Evolutionary conservation across 2,113 vertebrate species (phyloP), one percentile per base, ranked within the genome.

Genomic region (Acrocephalus kingi): DNA sequence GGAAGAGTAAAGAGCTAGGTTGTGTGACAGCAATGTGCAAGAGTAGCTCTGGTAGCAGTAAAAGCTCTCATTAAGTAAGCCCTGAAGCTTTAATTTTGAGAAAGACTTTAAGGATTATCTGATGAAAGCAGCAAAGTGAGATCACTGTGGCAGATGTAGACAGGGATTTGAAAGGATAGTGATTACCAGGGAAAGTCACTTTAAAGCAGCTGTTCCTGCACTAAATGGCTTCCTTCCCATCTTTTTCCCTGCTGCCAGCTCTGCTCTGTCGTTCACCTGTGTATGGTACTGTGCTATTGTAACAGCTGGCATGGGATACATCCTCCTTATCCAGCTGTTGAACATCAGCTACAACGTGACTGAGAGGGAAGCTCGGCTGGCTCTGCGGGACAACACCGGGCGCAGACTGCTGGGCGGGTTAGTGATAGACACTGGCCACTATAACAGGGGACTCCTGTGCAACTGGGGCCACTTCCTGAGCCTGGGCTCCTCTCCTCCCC

Each of bases 291-390:
- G 98, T 95, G 98, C 98, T 74, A 98, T 99, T n/a, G 98, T 99
- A 96, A 99, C 99, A 0, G 98, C 96, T 6, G 98, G 98, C 33
- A 97, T 99, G 97, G 98, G 99, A 83, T 99, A 99, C 97, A 98
- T 99, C 95, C 98, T 99, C 91, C 54, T 99, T 33, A 97, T 99
- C 77, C 99, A 99, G 98, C 90, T 99, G 64, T 97, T 99, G 85
- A 99, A 99, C 95, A 97, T 99, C 98, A 99, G 99, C 98, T 98
- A 98, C 97, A 99, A 99, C 1, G 98, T 99, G 96, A 99, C 99
- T 0, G 99, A 99, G 97, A 98, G 99, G 13, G 99, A 99, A 97
- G 99, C 98, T 9, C 98, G 99, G 51, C 87, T 98, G 37, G 99
- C 99, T 80, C 97, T 99, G 54, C 97, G 99, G 24, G 98, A 99